phyloP scores from a whole-genome alignment of 2,888 invertebrate genomes.

The Lasiommata megera region DNA sequence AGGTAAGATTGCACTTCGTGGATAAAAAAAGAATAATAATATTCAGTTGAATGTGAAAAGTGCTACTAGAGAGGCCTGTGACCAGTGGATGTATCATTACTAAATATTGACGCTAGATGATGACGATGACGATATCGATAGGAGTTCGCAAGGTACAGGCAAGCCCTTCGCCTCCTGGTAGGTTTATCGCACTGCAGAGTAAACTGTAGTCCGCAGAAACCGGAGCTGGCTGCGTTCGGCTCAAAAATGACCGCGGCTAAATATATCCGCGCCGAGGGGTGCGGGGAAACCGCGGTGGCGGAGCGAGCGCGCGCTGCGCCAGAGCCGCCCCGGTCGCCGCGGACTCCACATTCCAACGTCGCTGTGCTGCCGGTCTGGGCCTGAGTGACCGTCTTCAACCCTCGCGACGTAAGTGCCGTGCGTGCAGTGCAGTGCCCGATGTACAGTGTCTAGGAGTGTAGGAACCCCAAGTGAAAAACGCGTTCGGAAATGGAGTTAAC shows the following conservation, averaged over 20 bases:
- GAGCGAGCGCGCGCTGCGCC: conserved; percentile 48
- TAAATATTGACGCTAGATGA: not conserved
- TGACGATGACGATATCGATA: not conserved
- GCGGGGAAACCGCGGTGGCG: conserved; percentile 35
- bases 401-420: conserved; percentile 80
- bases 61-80: not conserved
- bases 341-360: conserved; percentile 87
- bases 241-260: conserved; percentile 72
- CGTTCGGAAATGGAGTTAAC: conserved; percentile 34
- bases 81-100: not conserved
- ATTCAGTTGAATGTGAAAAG: not conserved
- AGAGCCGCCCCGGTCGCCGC: conserved; percentile 86
- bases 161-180: conserved; percentile 47
- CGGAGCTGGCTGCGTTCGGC: conserved; percentile 72
- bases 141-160: conserved; percentile 27
- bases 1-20: no score
- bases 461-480: conserved; percentile 37
- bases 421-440: conserved; percentile 59
- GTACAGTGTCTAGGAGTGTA: conserved; percentile 45
- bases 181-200: conserved; percentile 37
- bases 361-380: conserved; percentile 74
- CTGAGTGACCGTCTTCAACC: conserved; percentile 77
- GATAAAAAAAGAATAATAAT: no score
- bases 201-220: conserved; percentile 57
- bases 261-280: conserved; percentile 49